Percentiles rank a stretch among this genome's conserved stretches.
phyloP scores from a whole-genome alignment of 1,140 invertebrate species.

The Ptiloglossa arizonensis region DNA sequence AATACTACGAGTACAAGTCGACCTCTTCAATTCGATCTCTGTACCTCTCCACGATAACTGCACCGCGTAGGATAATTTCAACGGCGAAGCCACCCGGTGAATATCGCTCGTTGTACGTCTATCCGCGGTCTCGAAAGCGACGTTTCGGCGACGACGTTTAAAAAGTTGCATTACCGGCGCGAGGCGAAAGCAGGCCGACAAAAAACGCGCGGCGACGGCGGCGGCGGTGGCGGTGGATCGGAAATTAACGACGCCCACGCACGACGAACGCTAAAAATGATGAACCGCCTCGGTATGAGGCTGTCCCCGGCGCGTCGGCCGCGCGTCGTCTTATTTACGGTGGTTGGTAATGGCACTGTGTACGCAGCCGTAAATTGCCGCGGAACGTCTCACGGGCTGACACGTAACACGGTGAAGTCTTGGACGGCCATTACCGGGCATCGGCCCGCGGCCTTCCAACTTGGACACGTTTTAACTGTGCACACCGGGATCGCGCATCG shows the following conservation, averaged over 20 bases:
- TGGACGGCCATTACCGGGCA: conserved; percentile 68
- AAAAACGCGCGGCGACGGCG: not conserved
- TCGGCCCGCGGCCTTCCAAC: conserved; percentile 69
- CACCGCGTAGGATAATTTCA: no score
- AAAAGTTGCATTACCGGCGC: not conserved
- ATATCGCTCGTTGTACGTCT: no score
- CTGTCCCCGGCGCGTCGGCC: conserved; percentile 3
- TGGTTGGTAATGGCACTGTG: conserved; percentile 57
- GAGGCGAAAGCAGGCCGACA: not conserved
- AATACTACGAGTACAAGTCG: no score
- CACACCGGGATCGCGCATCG: conserved; percentile 68
- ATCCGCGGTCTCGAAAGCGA: no score
- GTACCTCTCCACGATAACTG: no score
- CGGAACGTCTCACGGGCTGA: conserved; percentile 66
- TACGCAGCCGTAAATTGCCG: conserved; percentile 68
- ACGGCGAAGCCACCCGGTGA: no score
- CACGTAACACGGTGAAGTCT: conserved; percentile 67
- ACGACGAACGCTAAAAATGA: conserved; percentile 30
- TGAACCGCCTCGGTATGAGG: conserved; percentile 6
- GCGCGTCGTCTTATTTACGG: conserved; percentile 62
- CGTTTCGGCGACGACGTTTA: no score
- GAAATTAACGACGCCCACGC: conserved; percentile 42
- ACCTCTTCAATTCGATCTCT: no score
- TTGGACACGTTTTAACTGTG: conserved; percentile 63
- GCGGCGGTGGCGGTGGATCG: not conserved